Conservation (phyloP, 2,113 vertebrate species). For the Onychostruthus taczanowskii region DNA sequence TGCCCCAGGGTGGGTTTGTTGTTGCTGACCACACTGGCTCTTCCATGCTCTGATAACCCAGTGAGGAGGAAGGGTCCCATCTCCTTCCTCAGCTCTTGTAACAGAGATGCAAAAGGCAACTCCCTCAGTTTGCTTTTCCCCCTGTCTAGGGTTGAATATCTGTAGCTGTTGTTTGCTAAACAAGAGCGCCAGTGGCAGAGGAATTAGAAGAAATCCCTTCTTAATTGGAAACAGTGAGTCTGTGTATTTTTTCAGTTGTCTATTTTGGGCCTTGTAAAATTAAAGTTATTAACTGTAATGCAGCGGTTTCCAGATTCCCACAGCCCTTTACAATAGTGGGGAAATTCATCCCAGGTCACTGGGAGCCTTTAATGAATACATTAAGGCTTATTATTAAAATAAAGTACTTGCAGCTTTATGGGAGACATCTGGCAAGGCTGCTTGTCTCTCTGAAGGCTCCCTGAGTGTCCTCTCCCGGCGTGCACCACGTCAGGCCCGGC, state of each 20-base stretch:
- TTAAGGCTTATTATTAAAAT: conserved; percentile 68
- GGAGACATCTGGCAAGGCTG: conserved; percentile 59
- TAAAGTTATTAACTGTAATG: conserved; percentile 71
- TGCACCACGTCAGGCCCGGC: background rate
- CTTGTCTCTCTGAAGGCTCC: conserved; percentile 50
- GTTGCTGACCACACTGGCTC: background rate
- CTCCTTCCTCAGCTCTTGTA: background rate
- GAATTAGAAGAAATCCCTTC: conserved; percentile 68
- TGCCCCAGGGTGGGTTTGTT: background rate
- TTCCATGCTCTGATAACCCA: background rate
- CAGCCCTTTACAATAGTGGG: conserved; percentile 64
- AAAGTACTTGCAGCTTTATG: conserved; percentile 68
- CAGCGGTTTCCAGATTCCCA: conserved; percentile 69
- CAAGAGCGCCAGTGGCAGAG: conserved; percentile 53
- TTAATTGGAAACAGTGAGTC: conserved; percentile 71
- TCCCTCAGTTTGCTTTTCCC: background rate
- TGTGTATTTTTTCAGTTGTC: conserved; percentile 71
- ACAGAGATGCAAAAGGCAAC: rapidly evolving
- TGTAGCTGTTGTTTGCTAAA: conserved; percentile 51
- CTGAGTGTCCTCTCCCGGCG: background rate
- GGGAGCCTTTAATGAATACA: conserved; percentile 68
- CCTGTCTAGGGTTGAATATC: background rate
- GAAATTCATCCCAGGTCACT: conserved; percentile 71
- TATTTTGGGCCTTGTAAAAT: conserved; percentile 73
- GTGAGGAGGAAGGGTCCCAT: background rate